A percentile compares a stretch with the other conserved stretches of the same genome.
phyloP scores from a whole-genome alignment of 2,797 vertebrate genomes.

The Pyrocephalus nanus region DNA sequence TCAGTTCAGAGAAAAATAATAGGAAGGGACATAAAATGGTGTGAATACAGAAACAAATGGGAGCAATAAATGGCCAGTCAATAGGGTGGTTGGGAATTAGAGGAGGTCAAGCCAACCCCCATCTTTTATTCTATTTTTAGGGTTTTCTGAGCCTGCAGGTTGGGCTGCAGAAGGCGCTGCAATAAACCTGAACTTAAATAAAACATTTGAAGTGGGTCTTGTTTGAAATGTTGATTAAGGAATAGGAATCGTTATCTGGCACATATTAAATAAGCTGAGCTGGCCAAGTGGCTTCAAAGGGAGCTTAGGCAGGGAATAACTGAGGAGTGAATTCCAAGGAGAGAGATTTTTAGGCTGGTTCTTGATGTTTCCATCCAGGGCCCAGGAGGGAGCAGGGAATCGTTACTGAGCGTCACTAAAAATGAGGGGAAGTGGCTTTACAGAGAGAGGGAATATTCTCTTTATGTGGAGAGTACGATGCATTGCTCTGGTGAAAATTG shows the following conservation, averaged over 20 bases:
- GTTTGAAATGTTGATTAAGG: not conserved
- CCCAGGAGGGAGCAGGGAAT: not conserved
- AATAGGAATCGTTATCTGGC: not conserved
- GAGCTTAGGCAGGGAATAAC: not conserved
- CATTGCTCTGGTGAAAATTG: not conserved
- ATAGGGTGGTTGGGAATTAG: not conserved
- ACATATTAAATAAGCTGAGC: not conserved
- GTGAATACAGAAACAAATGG: conserved; percentile 36
- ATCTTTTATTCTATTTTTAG: not conserved
- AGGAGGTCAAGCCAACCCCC: not conserved
- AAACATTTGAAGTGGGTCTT: not conserved
- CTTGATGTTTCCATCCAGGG: not conserved
- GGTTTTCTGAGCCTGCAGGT: not conserved
- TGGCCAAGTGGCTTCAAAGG: not conserved
- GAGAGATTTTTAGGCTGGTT: not conserved
- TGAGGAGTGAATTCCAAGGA: not conserved
- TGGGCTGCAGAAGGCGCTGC: not conserved
- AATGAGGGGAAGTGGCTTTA: not conserved
- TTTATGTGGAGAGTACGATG: not conserved
- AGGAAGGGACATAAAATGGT: not conserved
- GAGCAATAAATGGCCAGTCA: conserved; percentile 6
- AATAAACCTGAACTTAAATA: not conserved
- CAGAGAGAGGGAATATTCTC: not conserved
- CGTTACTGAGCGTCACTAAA: not conserved
- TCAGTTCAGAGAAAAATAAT: not conserved